phyloP scores from a whole-genome alignment of 1,140 invertebrate species.

The Agraylea sexmaculata region DNA sequence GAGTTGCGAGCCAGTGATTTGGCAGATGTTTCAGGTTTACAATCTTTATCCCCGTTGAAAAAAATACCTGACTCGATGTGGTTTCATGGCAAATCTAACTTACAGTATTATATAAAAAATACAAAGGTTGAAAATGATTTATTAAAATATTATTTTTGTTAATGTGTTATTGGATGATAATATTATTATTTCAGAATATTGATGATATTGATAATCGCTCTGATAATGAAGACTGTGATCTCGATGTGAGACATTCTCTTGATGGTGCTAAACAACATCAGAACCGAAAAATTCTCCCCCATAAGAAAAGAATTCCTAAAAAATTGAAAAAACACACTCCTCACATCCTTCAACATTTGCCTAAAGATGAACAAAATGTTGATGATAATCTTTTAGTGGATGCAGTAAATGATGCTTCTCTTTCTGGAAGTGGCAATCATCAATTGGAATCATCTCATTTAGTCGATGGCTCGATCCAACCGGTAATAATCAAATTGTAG shows the following conservation, averaged over 20 bases:
- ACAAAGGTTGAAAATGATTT: slow-evolving; percentile 8
- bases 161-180: background rate
- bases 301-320: slow-evolving; percentile 53
- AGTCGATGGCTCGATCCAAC: no score
- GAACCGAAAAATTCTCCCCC: slow-evolving; percentile 49
- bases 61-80: slow-evolving; percentile 21
- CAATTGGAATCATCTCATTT: slow-evolving; percentile 6
- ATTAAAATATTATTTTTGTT: background rate
- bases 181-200: slow-evolving; percentile 8
- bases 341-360: slow-evolving; percentile 2
- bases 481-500: no score
- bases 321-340: slow-evolving; percentile 42
- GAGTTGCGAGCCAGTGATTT: slow-evolving; percentile 12
- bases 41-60: slow-evolving; percentile 23
- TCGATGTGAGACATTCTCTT: slow-evolving; percentile 28
- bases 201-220: slow-evolving; percentile 8
- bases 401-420: slow-evolving; percentile 11
- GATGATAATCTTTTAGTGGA: slow-evolving; percentile 21
- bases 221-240: slow-evolving; percentile 23
- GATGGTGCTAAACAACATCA: slow-evolving; percentile 29
- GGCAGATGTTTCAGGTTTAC: slow-evolving; percentile 12
- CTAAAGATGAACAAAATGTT: slow-evolving; percentile 24
- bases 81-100: slow-evolving; percentile 12
- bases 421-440: slow-evolving; percentile 8
- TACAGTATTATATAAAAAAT: slow-evolving; percentile 13